phyloP scores from a whole-genome alignment of 1,140 invertebrate genomes.

The Planococcus citri region DNA sequence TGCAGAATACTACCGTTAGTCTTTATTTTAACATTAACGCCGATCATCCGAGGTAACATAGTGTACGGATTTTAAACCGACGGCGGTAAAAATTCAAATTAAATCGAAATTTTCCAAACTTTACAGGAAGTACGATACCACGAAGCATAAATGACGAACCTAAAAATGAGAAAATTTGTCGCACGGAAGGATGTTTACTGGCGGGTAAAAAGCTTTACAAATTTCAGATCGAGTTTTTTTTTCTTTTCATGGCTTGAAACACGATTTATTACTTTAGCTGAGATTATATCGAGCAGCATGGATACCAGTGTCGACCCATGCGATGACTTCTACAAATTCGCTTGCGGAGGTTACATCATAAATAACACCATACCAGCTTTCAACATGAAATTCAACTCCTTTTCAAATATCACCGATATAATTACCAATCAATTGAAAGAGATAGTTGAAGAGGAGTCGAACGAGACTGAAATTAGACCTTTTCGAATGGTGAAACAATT shows the following conservation, averaged over 20 bases:
- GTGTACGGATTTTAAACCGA: not conserved
- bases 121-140: not conserved
- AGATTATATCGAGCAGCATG: constrained; percentile 49
- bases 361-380: constrained; percentile 1
- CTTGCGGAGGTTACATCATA: constrained; percentile 43
- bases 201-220: not conserved
- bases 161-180: not conserved
- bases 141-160: too few species aligned
- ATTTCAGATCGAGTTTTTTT: too few species aligned
- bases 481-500: constrained; percentile 60
- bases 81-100: not conserved
- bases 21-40: not conserved
- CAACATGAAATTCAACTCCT: constrained; percentile 31
- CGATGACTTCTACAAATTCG: constrained; percentile 77
- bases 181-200: not conserved
- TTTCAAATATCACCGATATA: constrained; percentile 61
- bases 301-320: constrained; percentile 67
- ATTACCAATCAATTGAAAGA: constrained; percentile 60
- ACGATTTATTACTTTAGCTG: constrained; percentile 10
- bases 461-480: constrained; percentile 49
- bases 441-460: constrained; percentile 53
- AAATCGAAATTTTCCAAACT: not conserved
- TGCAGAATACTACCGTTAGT: not conserved
- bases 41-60: not conserved
- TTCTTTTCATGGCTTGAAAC: too few species aligned